Percentiles rank a stretch among this genome's conserved stretches.
These are phyloP conservation scores for Struthio camelus DNA, from an alignment of 2,113 vertebrate genomes.

Conservation along the genomic window DNA sequence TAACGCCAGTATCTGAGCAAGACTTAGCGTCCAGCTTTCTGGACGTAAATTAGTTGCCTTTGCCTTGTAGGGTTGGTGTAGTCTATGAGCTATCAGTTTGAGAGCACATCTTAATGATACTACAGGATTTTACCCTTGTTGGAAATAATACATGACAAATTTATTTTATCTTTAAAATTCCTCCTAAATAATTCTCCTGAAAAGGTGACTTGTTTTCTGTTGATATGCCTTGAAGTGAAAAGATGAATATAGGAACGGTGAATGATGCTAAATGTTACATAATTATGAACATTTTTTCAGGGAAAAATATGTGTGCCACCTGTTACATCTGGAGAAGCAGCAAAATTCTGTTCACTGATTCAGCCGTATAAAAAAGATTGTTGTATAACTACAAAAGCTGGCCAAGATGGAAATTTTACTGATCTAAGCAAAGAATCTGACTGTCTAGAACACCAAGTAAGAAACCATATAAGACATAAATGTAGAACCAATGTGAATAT, in stretches of 20 bases:
- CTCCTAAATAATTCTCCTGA: background rate
- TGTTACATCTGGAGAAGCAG: background rate
- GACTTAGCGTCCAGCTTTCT: background rate
- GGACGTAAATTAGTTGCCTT: background rate
- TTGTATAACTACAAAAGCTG: background rate
- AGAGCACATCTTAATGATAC: background rate
- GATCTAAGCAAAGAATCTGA: background rate
- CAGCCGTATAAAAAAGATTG: background rate
- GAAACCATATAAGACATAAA: background rate
- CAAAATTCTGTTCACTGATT: constrained; percentile 1
- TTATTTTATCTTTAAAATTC: background rate
- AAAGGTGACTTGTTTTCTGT: background rate
- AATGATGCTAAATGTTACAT: background rate
- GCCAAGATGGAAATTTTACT: background rate
- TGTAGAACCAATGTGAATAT: background rate
- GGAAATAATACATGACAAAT: background rate
- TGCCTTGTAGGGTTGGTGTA: background rate
- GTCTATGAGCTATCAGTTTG: background rate
- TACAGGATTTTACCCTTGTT: background rate
- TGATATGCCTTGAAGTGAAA: background rate
- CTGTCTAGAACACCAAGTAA: background rate
- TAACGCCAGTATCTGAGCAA: background rate
- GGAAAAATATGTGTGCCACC: background rate
- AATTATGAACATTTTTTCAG: background rate
- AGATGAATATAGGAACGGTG: background rate